Base-by-base conservation (phyloP, 1,140 invertebrate genomes). In the Pseudomyrmex concolor region DNA sequence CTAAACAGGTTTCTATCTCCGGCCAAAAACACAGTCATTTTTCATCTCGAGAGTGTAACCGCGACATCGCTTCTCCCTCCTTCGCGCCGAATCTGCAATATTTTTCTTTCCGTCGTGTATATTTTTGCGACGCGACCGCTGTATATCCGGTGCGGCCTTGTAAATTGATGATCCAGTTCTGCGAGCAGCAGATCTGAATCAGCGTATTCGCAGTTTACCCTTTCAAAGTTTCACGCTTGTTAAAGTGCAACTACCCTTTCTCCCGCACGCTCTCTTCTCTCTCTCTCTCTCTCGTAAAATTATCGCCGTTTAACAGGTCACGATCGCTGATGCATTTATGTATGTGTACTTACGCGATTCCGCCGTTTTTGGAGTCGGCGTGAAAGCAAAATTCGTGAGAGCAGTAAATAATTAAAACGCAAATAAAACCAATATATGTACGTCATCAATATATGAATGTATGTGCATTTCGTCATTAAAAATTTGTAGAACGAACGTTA, bases 81-180 rank as follows among this genome's bases (percentile, higher is more conserved):
- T 5, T 60, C 84, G 81, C 13, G 15, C 2, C 5, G 19, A 51
- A 45, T n/a, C 13, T 13, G 22, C 62, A 70, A 62, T 73, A 67
- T 71, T 73, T 67, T 85, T 64, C 67, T 83, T 43, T 22, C 2
- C 9, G 45, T 12, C 63, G 25, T 43, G 51, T 64, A 10, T 50
- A 71, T 83, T 76, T 86, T 60, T 63, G 17, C 60, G 19, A 17
- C 51, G 34, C 34, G 57, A 50, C n/a, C 59, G 19, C 55, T 34
- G 8, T 71, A 71, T 71, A 71, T 25, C 45, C 5, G 17, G 64
- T 83, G 71, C 80, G 77, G n/a, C 55, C 15, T 82, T 72, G 55
- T 59, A 67, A 86, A 86, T 90, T 89, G 85, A 89, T 76, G 84
- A 90, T 86, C 74, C 74, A n/a, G 68, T 88, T 71, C 74, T 60